Evolutionary conservation across 2,888 invertebrate genomes (phyloP).

Genomic region (Ectemnius lituratus): DNA sequence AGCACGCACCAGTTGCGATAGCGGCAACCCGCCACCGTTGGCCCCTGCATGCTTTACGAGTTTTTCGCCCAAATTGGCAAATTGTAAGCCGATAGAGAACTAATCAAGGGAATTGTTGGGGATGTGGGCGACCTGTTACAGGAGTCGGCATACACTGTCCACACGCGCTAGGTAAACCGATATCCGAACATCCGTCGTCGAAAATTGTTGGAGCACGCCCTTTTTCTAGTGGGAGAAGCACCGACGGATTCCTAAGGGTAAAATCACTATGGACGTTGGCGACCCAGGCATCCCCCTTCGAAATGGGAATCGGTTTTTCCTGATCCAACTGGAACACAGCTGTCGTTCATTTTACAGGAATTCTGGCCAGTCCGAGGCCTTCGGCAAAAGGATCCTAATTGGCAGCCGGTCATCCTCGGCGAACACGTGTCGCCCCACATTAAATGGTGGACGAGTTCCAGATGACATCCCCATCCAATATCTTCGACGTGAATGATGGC

Average conservation of each 20-base stretch:
- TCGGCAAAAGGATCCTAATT: slow-evolving; percentile 1
- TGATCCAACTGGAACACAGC: slow-evolving; percentile 68
- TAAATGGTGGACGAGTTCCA: slow-evolving; percentile 26
- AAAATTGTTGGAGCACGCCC: slow-evolving; percentile 37
- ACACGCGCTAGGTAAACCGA: slow-evolving; percentile 66
- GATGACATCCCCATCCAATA: background rate
- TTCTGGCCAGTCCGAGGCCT: background rate
- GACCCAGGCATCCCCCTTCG: slow-evolving; percentile 48
- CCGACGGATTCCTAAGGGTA: slow-evolving; percentile 56
- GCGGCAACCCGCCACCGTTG: slow-evolving; percentile 34
- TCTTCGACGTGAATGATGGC: no score
- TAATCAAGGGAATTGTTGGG: slow-evolving; percentile 75
- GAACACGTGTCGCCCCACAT: slow-evolving; percentile 17
- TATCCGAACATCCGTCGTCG: slow-evolving; percentile 56
- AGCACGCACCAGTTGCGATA: slow-evolving; percentile 1
- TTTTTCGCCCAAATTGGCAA: slow-evolving; percentile 74
- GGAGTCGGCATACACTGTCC: slow-evolving; percentile 51
- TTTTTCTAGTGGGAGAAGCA: slow-evolving; percentile 47
- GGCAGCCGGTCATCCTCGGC: background rate
- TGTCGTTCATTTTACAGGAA: slow-evolving; percentile 68
- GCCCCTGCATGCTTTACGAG: slow-evolving; percentile 70
- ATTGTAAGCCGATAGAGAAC: slow-evolving; percentile 69
- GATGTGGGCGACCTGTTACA: slow-evolving; percentile 70
- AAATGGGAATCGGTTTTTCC: slow-evolving; percentile 60
- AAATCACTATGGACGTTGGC: slow-evolving; percentile 44